Evolutionary conservation across 2,888 invertebrate genomes (phyloP).

Genomic region (Gisinianus flammeolus): DNA sequence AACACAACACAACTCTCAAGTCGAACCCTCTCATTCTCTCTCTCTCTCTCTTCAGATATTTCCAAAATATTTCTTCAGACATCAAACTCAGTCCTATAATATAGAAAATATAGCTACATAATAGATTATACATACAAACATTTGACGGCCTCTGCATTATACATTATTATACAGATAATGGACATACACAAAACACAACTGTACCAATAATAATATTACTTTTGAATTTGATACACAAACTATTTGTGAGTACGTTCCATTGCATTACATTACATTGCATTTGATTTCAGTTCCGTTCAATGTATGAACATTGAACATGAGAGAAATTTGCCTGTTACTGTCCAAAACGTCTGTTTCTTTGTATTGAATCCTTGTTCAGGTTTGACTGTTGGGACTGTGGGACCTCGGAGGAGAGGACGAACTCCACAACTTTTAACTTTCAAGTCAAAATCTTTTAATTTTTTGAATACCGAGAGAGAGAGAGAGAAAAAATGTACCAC

Average conservation of each 20-base stretch:
- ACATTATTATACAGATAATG: no score
- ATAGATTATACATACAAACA: no score
- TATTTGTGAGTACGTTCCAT: no score
- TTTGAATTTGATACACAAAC: no score
- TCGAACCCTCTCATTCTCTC: not conserved
- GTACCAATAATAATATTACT: conserved; percentile 3
- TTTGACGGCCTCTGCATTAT: no score
- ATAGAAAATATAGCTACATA: no score
- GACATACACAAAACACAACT: not conserved
- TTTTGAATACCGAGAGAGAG: no score
- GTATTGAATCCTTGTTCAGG: not conserved
- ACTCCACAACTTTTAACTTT: not conserved
- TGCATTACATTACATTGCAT: not conserved
- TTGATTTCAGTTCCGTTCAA: not conserved
- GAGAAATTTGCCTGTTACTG: not conserved
- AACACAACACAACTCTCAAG: no score
- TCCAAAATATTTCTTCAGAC: no score
- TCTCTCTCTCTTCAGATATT: not conserved
- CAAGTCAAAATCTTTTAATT: not conserved
- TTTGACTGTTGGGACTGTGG: no score
- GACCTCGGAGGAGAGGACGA: not conserved
- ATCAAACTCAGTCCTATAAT: no score
- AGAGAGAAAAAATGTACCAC: no score
- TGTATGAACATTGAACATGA: not conserved
- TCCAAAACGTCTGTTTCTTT: not conserved